Evolutionary conservation across 30 jellyfish, hydroid and myxozoan species (phyloP).

Genomic region (Rhopilema esculentum): DNA sequence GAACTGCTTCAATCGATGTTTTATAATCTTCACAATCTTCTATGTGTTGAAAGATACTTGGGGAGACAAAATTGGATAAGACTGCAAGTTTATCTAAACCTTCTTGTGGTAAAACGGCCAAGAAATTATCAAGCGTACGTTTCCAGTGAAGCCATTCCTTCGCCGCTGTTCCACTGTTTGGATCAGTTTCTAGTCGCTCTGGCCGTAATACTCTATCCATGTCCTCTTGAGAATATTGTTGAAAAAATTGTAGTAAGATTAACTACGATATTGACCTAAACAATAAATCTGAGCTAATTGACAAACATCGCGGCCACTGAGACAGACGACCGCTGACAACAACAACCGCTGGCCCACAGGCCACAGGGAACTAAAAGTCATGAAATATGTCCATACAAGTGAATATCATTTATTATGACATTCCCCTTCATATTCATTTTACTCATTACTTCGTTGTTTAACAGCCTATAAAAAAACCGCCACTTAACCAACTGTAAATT

Average conservation of each 20-base stretch:
- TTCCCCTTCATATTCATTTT: neutral
- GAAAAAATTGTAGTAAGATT: no score
- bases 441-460: neutral
- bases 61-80: slow-evolving; percentile 25
- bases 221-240: neutral
- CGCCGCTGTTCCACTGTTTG: slow-evolving; percentile 46
- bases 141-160: slow-evolving; percentile 48
- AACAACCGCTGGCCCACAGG: no score
- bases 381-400: no score
- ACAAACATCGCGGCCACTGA: no score
- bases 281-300: no score
- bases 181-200: slow-evolving; percentile 60
- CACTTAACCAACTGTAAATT: neutral
- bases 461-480: neutral
- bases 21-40: slow-evolving; percentile 13
- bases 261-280: no score
- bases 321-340: no score
- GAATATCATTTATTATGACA: no score
- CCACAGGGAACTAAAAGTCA: no score
- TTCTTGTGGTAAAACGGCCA: slow-evolving; percentile 38
- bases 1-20: slow-evolving; percentile 12
- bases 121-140: slow-evolving; percentile 41
- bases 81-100: slow-evolving; percentile 21
- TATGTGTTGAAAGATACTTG: slow-evolving; percentile 29
- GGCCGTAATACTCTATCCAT: slow-evolving; percentile 51